Percentiles rank a stretch among this genome's conserved stretches.
Conservation (phyloP, 1,140 invertebrate species). For the Listronotus oregonensis region DNA sequence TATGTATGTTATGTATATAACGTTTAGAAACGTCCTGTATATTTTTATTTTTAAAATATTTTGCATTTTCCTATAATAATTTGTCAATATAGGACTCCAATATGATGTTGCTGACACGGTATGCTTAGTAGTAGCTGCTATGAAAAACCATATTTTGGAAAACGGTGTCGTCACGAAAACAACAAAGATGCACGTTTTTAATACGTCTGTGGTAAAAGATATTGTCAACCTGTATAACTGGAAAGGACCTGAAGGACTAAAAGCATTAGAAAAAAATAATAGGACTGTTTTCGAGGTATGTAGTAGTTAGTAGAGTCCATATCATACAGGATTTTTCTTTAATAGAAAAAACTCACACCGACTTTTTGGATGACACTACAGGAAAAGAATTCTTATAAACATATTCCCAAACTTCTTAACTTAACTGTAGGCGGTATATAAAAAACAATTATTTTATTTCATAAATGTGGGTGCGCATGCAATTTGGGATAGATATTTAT, state of each 20-base stretch:
- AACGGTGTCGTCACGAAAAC: slow-evolving; percentile 72
- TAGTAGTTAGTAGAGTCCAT: neutral
- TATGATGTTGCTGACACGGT: slow-evolving; percentile 71
- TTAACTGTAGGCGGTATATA: no score
- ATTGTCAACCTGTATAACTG: slow-evolving; percentile 75
- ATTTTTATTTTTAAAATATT: no score
- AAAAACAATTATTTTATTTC: no score
- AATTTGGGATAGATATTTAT: no score
- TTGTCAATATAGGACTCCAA: slow-evolving; percentile 60
- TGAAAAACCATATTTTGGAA: slow-evolving; percentile 72
- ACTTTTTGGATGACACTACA: no score
- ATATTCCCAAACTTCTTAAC: no score
- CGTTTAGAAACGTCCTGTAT: no score
- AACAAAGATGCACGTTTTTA: slow-evolving; percentile 73
- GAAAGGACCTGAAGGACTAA: slow-evolving; percentile 68
- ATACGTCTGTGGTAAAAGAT: slow-evolving; percentile 66
- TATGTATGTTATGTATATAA: no score
- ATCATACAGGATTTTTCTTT: neutral
- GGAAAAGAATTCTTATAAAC: no score
- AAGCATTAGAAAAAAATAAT: slow-evolving; percentile 42
- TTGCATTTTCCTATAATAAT: no score
- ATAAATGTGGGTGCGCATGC: no score
- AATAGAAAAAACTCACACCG: no score
- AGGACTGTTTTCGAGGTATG: slow-evolving; percentile 46
- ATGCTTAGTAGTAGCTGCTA: slow-evolving; percentile 66